These are phyloP conservation scores for Acropternis orthonyx DNA, from an alignment of 2,797 vertebrate species.

Conservation along the genomic window DNA sequence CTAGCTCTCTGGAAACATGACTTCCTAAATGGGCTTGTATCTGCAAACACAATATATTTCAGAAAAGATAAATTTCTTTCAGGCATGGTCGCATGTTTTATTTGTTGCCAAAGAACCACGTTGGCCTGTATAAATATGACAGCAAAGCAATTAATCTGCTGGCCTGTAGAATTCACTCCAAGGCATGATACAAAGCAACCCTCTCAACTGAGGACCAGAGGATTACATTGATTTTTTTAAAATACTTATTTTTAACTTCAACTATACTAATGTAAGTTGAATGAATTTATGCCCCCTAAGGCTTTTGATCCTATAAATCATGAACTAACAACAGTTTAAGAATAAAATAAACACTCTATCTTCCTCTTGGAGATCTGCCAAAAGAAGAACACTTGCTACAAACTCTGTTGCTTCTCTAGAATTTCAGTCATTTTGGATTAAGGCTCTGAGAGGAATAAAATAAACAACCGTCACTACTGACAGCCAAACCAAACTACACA, in stretches of 20 bases:
- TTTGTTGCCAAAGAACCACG: background rate
- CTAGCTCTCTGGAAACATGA: background rate
- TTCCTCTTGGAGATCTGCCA: background rate
- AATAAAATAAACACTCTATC: background rate
- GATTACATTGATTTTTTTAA: background rate
- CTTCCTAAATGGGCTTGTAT: background rate
- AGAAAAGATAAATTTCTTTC: background rate
- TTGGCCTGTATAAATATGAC: background rate
- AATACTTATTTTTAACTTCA: background rate
- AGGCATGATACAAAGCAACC: background rate
- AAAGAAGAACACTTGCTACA: background rate
- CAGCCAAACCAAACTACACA: background rate
- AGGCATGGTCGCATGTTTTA: fast-evolving
- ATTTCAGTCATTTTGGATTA: background rate
- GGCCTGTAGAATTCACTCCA: background rate
- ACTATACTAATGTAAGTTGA: background rate
- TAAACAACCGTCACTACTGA: background rate
- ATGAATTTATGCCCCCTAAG: background rate
- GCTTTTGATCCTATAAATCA: background rate
- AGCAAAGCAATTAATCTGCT: background rate
- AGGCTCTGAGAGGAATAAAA: background rate
- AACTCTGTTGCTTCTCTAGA: background rate
- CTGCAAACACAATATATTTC: background rate
- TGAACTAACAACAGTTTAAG: background rate
- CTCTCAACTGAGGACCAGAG: background rate